A percentile compares a stretch with the other conserved stretches of the same genome.
Conservation (phyloP, 2,113 vertebrate genomes). For the Protobothrops flavoviridis region DNA sequence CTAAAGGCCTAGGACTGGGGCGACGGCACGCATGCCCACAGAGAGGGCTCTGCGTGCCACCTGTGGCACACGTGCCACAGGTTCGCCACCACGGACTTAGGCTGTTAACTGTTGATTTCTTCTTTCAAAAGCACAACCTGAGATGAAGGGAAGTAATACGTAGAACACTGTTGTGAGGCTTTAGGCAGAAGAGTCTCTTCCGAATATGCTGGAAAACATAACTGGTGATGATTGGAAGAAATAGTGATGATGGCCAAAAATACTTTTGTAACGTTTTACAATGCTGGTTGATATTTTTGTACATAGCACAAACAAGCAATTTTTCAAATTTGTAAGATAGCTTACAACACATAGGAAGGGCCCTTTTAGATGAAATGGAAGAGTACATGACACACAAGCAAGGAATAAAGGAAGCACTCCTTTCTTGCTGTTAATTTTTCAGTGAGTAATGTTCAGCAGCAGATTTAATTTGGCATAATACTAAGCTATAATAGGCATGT, state of each 20-base stretch:
- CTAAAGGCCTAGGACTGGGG: too few species aligned
- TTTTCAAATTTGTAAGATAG: not conserved
- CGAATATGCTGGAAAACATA: conserved; percentile 9
- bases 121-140: not conserved
- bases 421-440: not conserved
- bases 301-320: not conserved
- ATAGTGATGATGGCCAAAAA: not conserved
- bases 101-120: conserved; percentile 28
- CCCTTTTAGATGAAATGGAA: not conserved
- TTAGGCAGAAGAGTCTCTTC: not conserved
- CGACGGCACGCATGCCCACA: too few species aligned
- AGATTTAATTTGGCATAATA: not conserved
- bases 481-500: not conserved
- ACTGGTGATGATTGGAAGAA: not conserved
- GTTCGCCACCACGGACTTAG: not conserved
- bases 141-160: not conserved
- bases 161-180: conserved; percentile 24
- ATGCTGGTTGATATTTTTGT: not conserved
- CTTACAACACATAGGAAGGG: not conserved
- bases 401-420: not conserved
- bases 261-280: not conserved
- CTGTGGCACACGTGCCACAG: too few species aligned
- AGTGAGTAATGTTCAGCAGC: not conserved
- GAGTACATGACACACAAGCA: not conserved
- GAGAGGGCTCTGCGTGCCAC: too few species aligned